Conservation (phyloP, 2,888 invertebrate species). For the Thecocarcelia acutangulata region DNA sequence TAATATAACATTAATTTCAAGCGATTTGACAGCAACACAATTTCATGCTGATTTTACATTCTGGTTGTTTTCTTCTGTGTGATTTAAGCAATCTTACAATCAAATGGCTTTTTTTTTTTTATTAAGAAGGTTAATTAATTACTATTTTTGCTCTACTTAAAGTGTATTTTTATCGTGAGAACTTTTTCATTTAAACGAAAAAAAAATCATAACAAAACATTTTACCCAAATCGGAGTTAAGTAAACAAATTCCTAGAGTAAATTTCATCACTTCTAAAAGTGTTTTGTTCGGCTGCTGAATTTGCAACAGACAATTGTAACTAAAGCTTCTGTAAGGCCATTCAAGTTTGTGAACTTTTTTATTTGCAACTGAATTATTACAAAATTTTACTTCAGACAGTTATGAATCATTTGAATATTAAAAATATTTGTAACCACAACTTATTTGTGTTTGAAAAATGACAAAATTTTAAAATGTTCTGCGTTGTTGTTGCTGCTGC, state of each 20-base stretch:
- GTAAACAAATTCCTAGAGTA: slow-evolving; percentile 13
- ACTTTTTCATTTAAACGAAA: background rate
- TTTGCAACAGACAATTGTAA: slow-evolving; percentile 33
- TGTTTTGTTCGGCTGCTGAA: background rate
- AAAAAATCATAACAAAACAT: background rate
- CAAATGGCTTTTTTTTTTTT: too few species aligned
- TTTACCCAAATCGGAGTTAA: background rate
- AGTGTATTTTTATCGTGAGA: slow-evolving; percentile 12
- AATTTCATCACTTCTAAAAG: slow-evolving; percentile 4
- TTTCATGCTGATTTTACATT: too few species aligned
- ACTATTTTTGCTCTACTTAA: too few species aligned
- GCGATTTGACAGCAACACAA: too few species aligned
- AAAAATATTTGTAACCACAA: slow-evolving; percentile 21
- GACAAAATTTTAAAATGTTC: slow-evolving; percentile 24
- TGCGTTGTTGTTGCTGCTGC: slow-evolving; percentile 6
- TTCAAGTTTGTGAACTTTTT: slow-evolving; percentile 15
- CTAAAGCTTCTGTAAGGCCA: slow-evolving; percentile 51
- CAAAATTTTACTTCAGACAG: slow-evolving; percentile 33
- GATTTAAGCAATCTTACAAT: too few species aligned
- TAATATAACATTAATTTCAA: too few species aligned
- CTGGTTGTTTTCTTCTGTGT: too few species aligned
- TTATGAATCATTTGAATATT: slow-evolving; percentile 49
- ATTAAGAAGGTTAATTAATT: too few species aligned
- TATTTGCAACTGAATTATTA: slow-evolving; percentile 45
- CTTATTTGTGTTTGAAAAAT: slow-evolving; percentile 3